Conservation (phyloP, 2,888 invertebrate genomes). For the Phorcus lineatus region DNA sequence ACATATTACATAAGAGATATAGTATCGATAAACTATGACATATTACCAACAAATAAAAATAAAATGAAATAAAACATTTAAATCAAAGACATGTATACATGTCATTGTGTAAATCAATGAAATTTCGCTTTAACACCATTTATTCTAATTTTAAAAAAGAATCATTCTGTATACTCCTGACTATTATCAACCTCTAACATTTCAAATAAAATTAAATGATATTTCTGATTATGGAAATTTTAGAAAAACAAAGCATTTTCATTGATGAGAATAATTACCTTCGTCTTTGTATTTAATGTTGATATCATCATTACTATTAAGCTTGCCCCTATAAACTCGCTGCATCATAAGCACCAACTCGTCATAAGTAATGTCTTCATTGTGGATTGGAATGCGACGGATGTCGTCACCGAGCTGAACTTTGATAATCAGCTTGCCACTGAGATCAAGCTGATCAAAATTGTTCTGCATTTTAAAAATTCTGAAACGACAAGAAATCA, state of each 20-base stretch:
- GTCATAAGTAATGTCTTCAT: slow-evolving; percentile 83
- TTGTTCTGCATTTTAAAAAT: slow-evolving; percentile 45
- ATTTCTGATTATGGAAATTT: too few species aligned
- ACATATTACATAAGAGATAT: neutral
- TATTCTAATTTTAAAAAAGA: too few species aligned
- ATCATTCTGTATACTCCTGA: too few species aligned
- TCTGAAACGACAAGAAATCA: neutral
- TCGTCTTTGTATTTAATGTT: slow-evolving; percentile 84
- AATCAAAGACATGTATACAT: too few species aligned
- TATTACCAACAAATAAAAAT: neutral
- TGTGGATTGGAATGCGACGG: slow-evolving; percentile 83
- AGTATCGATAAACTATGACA: neutral
- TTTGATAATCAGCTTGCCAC: slow-evolving; percentile 74
- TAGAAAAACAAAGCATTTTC: slow-evolving; percentile 37
- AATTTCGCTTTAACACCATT: too few species aligned
- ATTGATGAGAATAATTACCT: slow-evolving; percentile 75
- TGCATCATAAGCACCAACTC: slow-evolving; percentile 85
- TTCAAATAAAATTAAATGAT: too few species aligned
- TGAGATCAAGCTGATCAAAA: slow-evolving; percentile 69
- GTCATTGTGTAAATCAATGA: too few species aligned
- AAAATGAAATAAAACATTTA: too few species aligned
- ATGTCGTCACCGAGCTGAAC: slow-evolving; percentile 83
- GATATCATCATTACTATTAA: slow-evolving; percentile 82
- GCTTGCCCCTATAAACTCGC: slow-evolving; percentile 81
- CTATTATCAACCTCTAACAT: too few species aligned